Conservation (phyloP, 2,797 vertebrate species). For the Taeniopygia guttata region DNA sequence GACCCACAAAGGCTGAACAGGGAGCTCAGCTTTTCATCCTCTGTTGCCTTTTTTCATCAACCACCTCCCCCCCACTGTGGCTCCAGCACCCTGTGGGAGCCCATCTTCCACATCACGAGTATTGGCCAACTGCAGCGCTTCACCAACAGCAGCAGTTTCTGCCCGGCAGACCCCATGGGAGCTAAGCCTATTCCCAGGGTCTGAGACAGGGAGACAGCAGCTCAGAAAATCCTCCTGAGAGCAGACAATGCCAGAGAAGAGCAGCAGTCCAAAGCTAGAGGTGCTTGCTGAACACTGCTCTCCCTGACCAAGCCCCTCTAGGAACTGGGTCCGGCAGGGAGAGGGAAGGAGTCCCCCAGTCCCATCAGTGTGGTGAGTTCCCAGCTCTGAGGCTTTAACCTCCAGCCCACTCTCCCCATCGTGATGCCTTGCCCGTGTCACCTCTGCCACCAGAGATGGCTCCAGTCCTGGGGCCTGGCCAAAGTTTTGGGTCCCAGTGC, state of each 20-base stretch:
- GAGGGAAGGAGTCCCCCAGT: neutral
- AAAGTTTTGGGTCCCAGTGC: neutral
- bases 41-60: neutral
- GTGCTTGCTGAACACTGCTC: neutral
- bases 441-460: neutral
- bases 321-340: neutral
- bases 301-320: neutral
- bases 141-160: neutral
- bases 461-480: neutral
- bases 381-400: neutral
- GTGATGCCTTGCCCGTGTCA: neutral
- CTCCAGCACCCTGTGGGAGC: neutral
- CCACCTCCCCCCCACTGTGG: neutral
- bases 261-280: neutral
- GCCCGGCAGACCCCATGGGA: neutral
- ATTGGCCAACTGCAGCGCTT: neutral
- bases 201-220: fast-evolving
- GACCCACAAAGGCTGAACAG: constrained; percentile 21
- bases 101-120: neutral
- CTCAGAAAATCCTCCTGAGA: neutral
- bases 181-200: neutral
- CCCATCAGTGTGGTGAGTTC: neutral
- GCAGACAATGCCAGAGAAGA: fast-evolving
- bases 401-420: neutral
- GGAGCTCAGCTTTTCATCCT: constrained; percentile 21